Evolutionary conservation across 2,113 vertebrate species (phyloP), one percentile per base, ranked within the genome.

Genomic region (Percopsis transmontana): DNA sequence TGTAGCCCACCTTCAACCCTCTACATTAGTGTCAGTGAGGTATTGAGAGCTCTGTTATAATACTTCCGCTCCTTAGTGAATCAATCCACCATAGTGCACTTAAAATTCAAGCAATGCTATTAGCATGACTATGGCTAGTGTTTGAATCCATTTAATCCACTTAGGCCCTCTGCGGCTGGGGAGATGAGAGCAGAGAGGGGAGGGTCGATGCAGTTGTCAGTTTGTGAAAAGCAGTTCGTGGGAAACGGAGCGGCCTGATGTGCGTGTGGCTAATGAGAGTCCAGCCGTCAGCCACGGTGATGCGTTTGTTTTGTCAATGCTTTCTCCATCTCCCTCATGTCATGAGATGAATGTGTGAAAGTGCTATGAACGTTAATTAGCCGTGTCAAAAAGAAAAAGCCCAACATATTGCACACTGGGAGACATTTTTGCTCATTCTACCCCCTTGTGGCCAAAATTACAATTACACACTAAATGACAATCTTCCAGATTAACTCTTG

Each of bases 131-230:
- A 76, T 12, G 19, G 83, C 73, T 84, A 74, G 6, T 58, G 72
- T 87, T 87, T 84, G 50, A 69, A 86, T 87, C 81, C 79, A 81
- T 84, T 81, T 86, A 87, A 89, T 87, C 84, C 81, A 86, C 85
- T 89, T 87, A 85, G 62, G 75, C 59, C 50, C 48, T 62, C 62
- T 72, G 70, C 47, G 61, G 59, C 47, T 11, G 54, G 39, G 58
- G 58, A 62, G 42, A 50, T 33, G 50, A n/a, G 58, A 55, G 66
- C 33, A 68, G 44, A 65, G 57, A 60, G 44, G 39, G 20, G 55
- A 44, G 47, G 45, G 40, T 54, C 64, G 57, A 21, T 55, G 42
- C 24, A 51, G 66, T 19, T 66, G 57, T 38, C 41, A 77, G 42
- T 42, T 51, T 57, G 53, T 5, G 21, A 45, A 10, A 45, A 58